Conservation (phyloP, 2,797 vertebrate species). For the Xenentodon cancila region DNA sequence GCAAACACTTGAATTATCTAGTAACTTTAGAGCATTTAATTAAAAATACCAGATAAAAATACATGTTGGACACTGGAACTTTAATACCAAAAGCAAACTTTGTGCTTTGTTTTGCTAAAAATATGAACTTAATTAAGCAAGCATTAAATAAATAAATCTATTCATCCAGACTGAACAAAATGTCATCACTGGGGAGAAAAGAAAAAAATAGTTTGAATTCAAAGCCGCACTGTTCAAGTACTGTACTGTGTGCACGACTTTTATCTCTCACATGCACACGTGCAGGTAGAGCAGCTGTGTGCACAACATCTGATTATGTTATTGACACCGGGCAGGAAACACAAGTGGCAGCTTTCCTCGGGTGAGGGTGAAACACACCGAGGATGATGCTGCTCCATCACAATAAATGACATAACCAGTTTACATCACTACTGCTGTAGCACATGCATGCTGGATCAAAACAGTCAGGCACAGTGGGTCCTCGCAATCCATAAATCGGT, state of each 20-base stretch:
- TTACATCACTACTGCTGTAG: constrained; percentile 42
- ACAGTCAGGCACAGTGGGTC: constrained; percentile 25
- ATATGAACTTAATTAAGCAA: too few relatives aligned
- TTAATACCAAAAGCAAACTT: too few relatives aligned
- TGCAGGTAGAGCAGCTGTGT: constrained; percentile 61
- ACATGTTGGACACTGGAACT: too few relatives aligned
- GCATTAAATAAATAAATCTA: too few relatives aligned
- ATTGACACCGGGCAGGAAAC: constrained; percentile 69
- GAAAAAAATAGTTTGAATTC: too few relatives aligned
- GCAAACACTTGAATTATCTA: too few relatives aligned
- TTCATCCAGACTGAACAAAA: too few relatives aligned
- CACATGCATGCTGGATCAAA: constrained; percentile 11
- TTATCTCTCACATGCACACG: constrained; percentile 5
- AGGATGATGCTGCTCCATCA: constrained; percentile 55
- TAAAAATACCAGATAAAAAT: too few relatives aligned
- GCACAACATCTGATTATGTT: constrained; percentile 63
- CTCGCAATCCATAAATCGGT: constrained; percentile 27
- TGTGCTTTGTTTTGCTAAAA: too few relatives aligned
- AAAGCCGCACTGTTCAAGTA: not conserved
- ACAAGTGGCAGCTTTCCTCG: constrained; percentile 64
- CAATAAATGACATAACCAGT: constrained; percentile 53
- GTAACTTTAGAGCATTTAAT: too few relatives aligned
- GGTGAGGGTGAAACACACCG: constrained; percentile 53
- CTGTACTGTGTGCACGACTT: constrained; percentile 8
- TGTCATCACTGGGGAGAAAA: too few relatives aligned